Conservation (phyloP, 2,888 invertebrate genomes). For the Melitaea athalia region DNA sequence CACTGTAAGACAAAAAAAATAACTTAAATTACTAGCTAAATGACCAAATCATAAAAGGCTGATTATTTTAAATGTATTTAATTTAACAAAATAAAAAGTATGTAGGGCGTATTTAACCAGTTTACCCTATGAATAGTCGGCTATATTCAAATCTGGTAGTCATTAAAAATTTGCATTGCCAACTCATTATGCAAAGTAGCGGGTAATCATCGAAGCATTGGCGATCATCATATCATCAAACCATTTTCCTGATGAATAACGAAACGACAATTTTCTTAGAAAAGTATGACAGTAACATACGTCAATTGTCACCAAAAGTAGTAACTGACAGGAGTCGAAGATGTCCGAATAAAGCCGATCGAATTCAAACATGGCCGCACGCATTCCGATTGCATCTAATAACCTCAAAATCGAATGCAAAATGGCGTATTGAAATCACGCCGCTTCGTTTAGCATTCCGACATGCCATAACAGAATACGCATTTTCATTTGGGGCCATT, state of each 20-base stretch:
- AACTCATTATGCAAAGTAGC: neutral
- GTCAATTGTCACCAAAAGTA: slow-evolving; percentile 68
- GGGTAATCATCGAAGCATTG: neutral
- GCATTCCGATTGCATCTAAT: slow-evolving; percentile 82
- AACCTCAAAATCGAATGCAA: slow-evolving; percentile 81
- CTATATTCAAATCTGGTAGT: neutral
- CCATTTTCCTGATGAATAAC: slow-evolving; percentile 18
- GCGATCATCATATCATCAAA: slow-evolving; percentile 4
- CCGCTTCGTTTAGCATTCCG: slow-evolving; percentile 79
- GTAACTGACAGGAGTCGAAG: slow-evolving; percentile 60
- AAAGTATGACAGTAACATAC: slow-evolving; percentile 66
- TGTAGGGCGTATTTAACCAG: too few relatives aligned
- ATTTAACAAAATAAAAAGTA: too few relatives aligned
- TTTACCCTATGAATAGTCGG: too few relatives aligned
- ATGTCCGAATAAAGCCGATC: slow-evolving; percentile 67
- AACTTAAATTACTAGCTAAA: too few relatives aligned
- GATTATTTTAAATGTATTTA: too few relatives aligned
- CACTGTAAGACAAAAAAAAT: too few relatives aligned
- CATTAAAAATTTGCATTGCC: neutral
- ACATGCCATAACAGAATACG: slow-evolving; percentile 78
- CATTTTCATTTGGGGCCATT: slow-evolving; percentile 81
- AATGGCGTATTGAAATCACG: slow-evolving; percentile 79
- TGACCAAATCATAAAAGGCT: too few relatives aligned
- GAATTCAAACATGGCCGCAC: slow-evolving; percentile 72
- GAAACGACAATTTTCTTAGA: slow-evolving; percentile 56